These are phyloP conservation scores for Pogonus chalceus DNA, from an alignment of 1,140 invertebrate species.

Conservation along the genomic window DNA sequence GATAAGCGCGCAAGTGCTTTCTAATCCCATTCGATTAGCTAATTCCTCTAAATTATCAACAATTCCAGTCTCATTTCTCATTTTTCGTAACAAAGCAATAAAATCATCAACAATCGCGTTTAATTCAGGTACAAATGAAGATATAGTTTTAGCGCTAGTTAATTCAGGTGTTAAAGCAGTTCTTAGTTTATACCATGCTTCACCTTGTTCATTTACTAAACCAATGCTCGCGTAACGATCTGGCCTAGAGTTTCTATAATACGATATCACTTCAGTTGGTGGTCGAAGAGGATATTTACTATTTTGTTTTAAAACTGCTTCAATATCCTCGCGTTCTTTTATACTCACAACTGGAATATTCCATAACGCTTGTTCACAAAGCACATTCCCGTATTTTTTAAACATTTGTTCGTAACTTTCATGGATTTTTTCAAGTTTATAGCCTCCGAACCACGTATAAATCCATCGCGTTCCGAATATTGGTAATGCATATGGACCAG, in stretches of 20 bases:
- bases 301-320: constrained; percentile 58
- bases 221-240: constrained; percentile 72
- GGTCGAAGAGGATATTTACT: constrained; percentile 70
- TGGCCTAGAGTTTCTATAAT: constrained; percentile 60
- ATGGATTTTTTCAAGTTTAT: constrained; percentile 64
- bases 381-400: constrained; percentile 59
- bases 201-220: constrained; percentile 71
- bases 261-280: constrained; percentile 68
- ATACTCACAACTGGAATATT: constrained; percentile 67
- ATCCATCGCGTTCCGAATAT: constrained; percentile 75
- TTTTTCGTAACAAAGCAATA: constrained; percentile 49
- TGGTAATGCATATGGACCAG: constrained; percentile 63
- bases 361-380: constrained; percentile 64
- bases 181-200: constrained; percentile 67
- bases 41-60: constrained; percentile 59
- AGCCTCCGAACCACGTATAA: constrained; percentile 54
- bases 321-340: constrained; percentile 64
- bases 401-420: constrained; percentile 67
- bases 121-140: constrained; percentile 64
- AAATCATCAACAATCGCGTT: constrained; percentile 73
- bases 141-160: constrained; percentile 64
- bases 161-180: constrained; percentile 63
- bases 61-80: constrained; percentile 38
- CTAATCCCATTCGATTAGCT: constrained; percentile 65
- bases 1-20: constrained; percentile 68